A percentile compares a stretch with the other conserved stretches of the same genome.
These are phyloP conservation scores for Phoeniculus purpureus DNA, from an alignment of 2,797 vertebrate species.

Conservation along the genomic window DNA sequence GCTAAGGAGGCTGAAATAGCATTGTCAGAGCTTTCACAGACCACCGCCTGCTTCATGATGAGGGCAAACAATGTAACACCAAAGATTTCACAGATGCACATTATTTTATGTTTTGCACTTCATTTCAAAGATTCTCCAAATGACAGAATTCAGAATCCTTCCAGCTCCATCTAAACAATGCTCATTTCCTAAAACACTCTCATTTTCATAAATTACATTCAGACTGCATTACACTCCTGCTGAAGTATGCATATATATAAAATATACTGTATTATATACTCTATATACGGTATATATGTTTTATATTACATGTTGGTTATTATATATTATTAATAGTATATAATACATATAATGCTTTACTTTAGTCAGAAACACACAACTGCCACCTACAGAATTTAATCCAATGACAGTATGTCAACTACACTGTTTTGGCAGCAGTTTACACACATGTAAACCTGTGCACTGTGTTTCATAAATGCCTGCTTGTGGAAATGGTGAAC, in stretches of 20 bases:
- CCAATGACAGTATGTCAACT: neutral
- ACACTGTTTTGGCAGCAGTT: neutral
- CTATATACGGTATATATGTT: too few relatives aligned
- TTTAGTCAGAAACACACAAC: neutral
- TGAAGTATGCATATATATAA: too few relatives aligned
- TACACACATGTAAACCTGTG: neutral
- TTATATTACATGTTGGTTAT: too few relatives aligned
- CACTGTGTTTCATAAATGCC: neutral
- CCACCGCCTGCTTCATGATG: neutral
- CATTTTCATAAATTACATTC: neutral
- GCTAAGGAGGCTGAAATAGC: neutral
- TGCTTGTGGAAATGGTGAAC: accelerated
- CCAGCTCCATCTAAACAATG: neutral
- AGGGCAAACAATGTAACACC: neutral
- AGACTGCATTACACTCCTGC: neutral
- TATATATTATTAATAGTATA: too few relatives aligned
- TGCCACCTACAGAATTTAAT: neutral
- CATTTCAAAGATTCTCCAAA: neutral
- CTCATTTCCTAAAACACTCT: neutral
- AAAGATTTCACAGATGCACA: neutral
- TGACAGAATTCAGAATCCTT: neutral
- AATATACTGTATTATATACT: too few relatives aligned
- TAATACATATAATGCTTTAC: neutral
- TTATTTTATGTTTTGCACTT: neutral
- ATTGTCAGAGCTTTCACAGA: neutral